phyloP scores from a whole-genome alignment of 1,140 invertebrate species.

The Mycetomoellerius zeteki region DNA sequence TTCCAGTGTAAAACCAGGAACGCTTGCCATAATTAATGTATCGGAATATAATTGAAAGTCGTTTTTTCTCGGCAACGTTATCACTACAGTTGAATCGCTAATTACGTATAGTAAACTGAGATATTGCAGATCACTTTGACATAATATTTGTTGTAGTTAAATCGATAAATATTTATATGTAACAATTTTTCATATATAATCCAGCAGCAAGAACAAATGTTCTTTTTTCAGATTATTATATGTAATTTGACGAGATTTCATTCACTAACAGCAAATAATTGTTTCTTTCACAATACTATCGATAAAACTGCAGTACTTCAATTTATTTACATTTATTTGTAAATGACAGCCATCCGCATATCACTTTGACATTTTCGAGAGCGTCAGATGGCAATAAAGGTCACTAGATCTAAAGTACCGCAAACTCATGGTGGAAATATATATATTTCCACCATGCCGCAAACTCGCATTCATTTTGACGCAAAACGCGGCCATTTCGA shows the following conservation, averaged over 20 bases:
- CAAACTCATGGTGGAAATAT: no score
- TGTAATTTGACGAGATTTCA: neutral
- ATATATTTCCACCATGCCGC: no score
- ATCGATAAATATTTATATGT: neutral
- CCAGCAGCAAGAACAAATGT: neutral
- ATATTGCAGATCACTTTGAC: neutral
- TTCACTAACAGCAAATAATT: neutral
- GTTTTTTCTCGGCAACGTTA: neutral
- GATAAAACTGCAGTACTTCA: neutral
- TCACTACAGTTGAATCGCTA: neutral
- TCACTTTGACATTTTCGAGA: neutral
- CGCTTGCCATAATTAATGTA: constrained; percentile 61
- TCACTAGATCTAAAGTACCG: no score
- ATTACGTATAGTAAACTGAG: neutral
- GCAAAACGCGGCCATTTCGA: no score
- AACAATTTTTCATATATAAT: neutral
- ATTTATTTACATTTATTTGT: neutral
- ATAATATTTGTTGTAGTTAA: neutral
- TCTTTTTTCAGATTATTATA: neutral
- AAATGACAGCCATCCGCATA: neutral
- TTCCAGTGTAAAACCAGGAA: constrained; percentile 77
- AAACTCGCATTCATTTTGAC: no score
- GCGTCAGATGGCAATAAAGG: no score
- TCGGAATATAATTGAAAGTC: neutral
- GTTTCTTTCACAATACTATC: neutral